phyloP scores from a whole-genome alignment of 2,113 vertebrate species.

The Gorilla gorilla region DNA sequence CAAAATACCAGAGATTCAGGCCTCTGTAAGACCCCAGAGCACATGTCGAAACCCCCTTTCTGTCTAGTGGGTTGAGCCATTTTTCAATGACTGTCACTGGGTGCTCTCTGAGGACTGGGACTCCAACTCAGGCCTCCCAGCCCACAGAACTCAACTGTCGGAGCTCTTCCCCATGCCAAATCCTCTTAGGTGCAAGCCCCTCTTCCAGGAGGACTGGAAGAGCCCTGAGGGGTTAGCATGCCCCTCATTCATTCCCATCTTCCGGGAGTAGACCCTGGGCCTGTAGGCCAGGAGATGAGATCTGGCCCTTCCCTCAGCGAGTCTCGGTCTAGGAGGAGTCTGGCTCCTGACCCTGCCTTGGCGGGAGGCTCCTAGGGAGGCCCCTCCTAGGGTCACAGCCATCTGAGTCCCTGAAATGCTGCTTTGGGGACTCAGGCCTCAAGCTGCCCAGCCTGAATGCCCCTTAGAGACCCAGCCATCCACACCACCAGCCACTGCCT shows the following conservation, averaged over 20 bases:
- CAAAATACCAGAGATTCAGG: neutral
- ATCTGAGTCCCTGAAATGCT: neutral
- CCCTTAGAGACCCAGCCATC: neutral
- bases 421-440: neutral
- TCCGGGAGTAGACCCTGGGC: neutral
- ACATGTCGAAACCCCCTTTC: fast-evolving
- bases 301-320: neutral
- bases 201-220: no score
- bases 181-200: neutral
- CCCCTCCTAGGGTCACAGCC: neutral
- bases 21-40: neutral
- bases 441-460: neutral
- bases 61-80: neutral
- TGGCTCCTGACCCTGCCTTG: neutral
- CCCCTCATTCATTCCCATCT: no score
- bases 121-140: neutral
- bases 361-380: no score
- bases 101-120: neutral
- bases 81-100: neutral
- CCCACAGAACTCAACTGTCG: neutral
- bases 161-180: neutral
- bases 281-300: neutral
- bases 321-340: neutral
- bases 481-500: neutral
- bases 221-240: no score